These are phyloP conservation scores for Amniataba percoides DNA, from an alignment of 2,797 vertebrate genomes.

Conservation along the genomic window DNA sequence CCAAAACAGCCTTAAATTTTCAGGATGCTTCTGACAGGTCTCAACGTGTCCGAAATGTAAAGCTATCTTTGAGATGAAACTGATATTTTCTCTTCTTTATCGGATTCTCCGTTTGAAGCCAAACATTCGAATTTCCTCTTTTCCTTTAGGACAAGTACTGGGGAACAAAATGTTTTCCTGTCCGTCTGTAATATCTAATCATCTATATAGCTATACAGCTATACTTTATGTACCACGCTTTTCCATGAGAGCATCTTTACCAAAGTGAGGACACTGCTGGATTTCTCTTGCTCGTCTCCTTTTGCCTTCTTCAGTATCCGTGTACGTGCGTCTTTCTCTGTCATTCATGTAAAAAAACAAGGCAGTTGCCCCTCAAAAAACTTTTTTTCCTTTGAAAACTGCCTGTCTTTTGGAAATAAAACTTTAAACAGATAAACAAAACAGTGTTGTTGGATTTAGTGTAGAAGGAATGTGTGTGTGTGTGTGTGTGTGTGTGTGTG, in stretches of 20 bases:
- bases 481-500: no score
- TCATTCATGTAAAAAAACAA: conserved; percentile 45
- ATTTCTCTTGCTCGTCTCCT: conserved; percentile 13
- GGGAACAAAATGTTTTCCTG: conserved; percentile 46
- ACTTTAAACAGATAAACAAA: conserved; percentile 18
- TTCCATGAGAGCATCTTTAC: conserved; percentile 37
- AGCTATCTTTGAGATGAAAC: conserved; percentile 24
- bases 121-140: conserved; percentile 30
- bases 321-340: conserved; percentile 28
- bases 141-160: conserved; percentile 41
- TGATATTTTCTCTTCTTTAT: conserved; percentile 11
- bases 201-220: no score
- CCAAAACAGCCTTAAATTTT: background rate
- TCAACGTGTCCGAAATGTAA: conserved; percentile 3
- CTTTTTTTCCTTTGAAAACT: conserved; percentile 10
- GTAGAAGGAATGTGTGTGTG: background rate
- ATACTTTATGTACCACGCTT: conserved; percentile 14
- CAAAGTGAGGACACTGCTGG: conserved; percentile 47
- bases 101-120: conserved; percentile 15
- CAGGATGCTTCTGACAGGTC: conserved; percentile 14
- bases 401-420: conserved; percentile 74
- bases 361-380: background rate
- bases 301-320: conserved; percentile 21
- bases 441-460: conserved; percentile 2
- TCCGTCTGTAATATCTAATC: conserved; percentile 40